Base-by-base conservation (phyloP, 2,888 invertebrate genomes). In the Apamea crenata region DNA sequence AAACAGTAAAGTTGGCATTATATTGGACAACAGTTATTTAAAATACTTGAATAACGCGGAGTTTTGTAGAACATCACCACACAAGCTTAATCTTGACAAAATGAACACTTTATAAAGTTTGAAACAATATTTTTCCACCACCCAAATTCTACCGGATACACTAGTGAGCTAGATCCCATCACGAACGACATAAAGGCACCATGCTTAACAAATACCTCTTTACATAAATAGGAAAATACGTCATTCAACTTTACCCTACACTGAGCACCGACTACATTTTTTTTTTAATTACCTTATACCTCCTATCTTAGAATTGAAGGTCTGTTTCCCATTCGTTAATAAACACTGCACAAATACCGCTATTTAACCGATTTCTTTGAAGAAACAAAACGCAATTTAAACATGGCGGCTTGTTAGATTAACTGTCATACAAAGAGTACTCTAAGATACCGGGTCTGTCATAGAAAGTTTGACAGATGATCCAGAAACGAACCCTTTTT, bases 21-120 rank as follows among this genome's bases (percentile, higher is more conserved):
- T 16, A 59, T 50, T 29, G 5, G 10, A 61, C n/a, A 61, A 74
- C 2, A 68, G 50, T 53, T 10, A 63, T 36, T n/a, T 3, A 74
- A 74, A 59, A 80, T 63, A 61, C 50, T 44, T 81, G 16, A 74
- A 81, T 40, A 59, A 32, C 14, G 18, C 7, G 14, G n/a, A 40
- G 29, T 50, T 67, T 67, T 25, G 25, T 59, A 50, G 25, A 67
- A 25, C 36, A 73, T 29, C 44, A n/a, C 16, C 59, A 29, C 32
- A 59, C 5, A 59, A 32, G 16, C 59, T 56, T 25, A 29, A 44
- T 69, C 6, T 63, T 78, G 21, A 53, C 25, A 21, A 21, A 44
- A 44, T 53, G 16, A 14, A 75, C 25, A 44, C 18, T 4, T 3
- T 4, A 50, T 29, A 29, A 7, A 47, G 29, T 25, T 0, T 50